Evolutionary conservation across 2,888 invertebrate genomes (phyloP).

Genomic region (Trimorus sp.): DNA sequence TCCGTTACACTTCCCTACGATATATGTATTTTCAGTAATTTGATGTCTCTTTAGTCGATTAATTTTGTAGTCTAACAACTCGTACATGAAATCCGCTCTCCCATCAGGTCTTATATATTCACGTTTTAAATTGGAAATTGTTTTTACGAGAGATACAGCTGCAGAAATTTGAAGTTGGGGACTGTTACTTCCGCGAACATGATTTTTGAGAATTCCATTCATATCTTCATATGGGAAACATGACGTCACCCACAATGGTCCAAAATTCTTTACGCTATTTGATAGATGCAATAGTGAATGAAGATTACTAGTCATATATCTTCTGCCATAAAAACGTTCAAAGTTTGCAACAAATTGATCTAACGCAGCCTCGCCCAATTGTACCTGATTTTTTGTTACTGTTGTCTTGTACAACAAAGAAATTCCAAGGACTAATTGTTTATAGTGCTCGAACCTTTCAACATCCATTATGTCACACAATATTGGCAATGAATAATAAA

Average conservation of each 20-base stretch:
- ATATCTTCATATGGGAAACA: no score
- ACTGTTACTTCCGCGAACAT: no score
- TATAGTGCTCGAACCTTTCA: not conserved
- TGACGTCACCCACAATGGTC: not conserved
- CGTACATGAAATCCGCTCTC: no score
- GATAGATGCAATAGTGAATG: not conserved
- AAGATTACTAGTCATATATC: slow-evolving; percentile 1
- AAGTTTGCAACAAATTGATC: not conserved
- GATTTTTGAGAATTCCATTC: no score
- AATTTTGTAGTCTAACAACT: no score
- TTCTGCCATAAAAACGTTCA: not conserved
- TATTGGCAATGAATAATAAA: not conserved
- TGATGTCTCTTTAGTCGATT: no score
- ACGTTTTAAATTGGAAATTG: no score
- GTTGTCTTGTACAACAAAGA: not conserved
- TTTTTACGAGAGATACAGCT: no score
- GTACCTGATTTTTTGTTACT: not conserved
- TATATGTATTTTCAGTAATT: no score
- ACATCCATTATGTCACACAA: not conserved
- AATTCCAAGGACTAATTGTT: not conserved
- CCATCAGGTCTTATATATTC: no score
- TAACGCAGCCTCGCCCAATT: not conserved
- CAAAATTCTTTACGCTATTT: not conserved
- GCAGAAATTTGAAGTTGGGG: no score
- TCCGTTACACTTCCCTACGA: no score